Percentiles rank a stretch among this genome's conserved stretches.
Evolutionary conservation across 2,888 invertebrate species (phyloP).

Genomic region (Acrobasis repandana): DNA sequence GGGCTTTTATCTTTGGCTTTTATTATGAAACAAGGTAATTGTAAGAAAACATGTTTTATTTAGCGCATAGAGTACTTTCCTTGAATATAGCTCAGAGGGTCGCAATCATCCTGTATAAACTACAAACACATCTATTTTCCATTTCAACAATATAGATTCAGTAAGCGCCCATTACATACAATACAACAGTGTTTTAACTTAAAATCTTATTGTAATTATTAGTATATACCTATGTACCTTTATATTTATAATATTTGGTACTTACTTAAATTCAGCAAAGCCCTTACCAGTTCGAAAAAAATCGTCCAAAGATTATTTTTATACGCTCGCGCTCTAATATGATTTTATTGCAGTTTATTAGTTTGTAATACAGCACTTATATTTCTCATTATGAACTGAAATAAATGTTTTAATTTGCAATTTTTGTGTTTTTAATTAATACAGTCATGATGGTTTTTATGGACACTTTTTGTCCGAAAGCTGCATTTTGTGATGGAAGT

Average conservation of each 20-base stretch:
- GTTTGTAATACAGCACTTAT: slow-evolving; percentile 54
- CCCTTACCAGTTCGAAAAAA: slow-evolving; percentile 74
- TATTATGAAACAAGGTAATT: too few relatives aligned
- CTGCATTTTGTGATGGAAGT: too few relatives aligned
- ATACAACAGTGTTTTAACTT: neutral
- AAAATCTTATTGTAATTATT: neutral
- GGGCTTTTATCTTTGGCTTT: too few relatives aligned
- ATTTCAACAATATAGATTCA: neutral
- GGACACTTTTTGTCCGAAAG: too few relatives aligned
- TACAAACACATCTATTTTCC: too few relatives aligned
- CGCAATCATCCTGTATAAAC: too few relatives aligned
- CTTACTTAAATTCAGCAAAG: slow-evolving; percentile 40
- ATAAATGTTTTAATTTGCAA: slow-evolving; percentile 62
- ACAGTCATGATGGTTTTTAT: too few relatives aligned
- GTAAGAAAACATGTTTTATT: too few relatives aligned
- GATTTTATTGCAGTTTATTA: slow-evolving; percentile 46
- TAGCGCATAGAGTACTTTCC: too few relatives aligned
- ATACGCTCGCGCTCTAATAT: slow-evolving; percentile 28
- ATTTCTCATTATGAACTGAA: slow-evolving; percentile 50
- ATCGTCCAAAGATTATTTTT: slow-evolving; percentile 74
- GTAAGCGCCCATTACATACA: neutral
- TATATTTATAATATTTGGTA: slow-evolving; percentile 27
- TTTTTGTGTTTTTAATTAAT: slow-evolving; percentile 25
- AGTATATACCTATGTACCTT: neutral
- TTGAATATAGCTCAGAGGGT: too few relatives aligned